These are phyloP conservation scores for Leptoclinus maculatus DNA, from an alignment of 2,797 vertebrate genomes.

Conservation along the genomic window DNA sequence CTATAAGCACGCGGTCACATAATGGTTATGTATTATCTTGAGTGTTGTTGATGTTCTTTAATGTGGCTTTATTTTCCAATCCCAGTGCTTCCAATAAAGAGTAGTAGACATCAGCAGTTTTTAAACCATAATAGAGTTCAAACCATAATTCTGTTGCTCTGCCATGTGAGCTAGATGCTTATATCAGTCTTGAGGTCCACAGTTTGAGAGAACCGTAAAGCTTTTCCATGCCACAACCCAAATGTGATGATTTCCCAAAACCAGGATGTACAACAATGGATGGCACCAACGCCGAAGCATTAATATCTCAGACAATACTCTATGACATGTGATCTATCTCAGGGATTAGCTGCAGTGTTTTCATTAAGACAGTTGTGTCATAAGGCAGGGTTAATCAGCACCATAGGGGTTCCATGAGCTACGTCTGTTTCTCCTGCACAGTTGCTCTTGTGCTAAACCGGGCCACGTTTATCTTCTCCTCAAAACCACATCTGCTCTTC, in stretches of 20 bases:
- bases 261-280: slow-evolving; percentile 34
- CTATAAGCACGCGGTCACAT: slow-evolving; percentile 52
- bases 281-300: slow-evolving; percentile 24
- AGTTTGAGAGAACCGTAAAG: slow-evolving; percentile 35
- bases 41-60: slow-evolving; percentile 65
- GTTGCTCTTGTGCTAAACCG: slow-evolving; percentile 30
- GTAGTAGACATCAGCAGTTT: slow-evolving; percentile 73
- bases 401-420: slow-evolving; percentile 54
- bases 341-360: slow-evolving; percentile 36
- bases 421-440: slow-evolving; percentile 54
- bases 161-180: slow-evolving; percentile 46
- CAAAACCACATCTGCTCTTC: slow-evolving; percentile 11
- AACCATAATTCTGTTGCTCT: slow-evolving; percentile 59
- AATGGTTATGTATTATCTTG: slow-evolving; percentile 65
- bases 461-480: slow-evolving; percentile 40
- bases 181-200: slow-evolving; percentile 38
- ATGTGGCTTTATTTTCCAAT: slow-evolving; percentile 73
- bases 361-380: slow-evolving; percentile 49
- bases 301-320: slow-evolving; percentile 29
- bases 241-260: slow-evolving; percentile 55
- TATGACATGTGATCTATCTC: slow-evolving; percentile 20
- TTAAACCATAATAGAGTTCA: slow-evolving; percentile 68
- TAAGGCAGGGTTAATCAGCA: slow-evolving; percentile 59
- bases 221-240: slow-evolving; percentile 59
- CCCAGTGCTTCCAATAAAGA: slow-evolving; percentile 60